These are phyloP conservation scores for Nezara viridula DNA, from an alignment of 2,888 invertebrate genomes.

Conservation along the genomic window DNA sequence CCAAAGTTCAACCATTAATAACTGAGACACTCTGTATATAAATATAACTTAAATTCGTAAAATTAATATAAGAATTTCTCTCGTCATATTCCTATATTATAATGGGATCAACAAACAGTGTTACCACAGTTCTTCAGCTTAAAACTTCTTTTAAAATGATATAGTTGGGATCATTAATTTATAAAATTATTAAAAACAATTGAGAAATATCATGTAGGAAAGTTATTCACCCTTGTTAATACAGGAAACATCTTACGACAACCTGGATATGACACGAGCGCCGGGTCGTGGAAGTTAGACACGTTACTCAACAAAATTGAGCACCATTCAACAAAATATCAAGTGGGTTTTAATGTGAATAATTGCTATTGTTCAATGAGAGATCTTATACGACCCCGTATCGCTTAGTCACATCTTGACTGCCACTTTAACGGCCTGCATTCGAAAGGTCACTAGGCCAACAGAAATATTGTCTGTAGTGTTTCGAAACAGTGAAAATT, in stretches of 20 bases:
- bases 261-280: background rate
- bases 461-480: background rate
- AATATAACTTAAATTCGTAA: too few relatives aligned
- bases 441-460: slow-evolving; percentile 16
- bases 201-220: background rate
- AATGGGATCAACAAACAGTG: too few relatives aligned
- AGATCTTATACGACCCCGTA: background rate
- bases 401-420: slow-evolving; percentile 4
- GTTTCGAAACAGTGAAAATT: background rate
- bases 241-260: background rate
- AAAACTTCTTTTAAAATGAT: too few relatives aligned
- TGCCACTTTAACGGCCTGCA: background rate
- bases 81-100: too few relatives aligned
- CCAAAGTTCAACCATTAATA: too few relatives aligned
- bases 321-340: background rate
- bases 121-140: too few relatives aligned
- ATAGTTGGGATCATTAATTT: too few relatives aligned
- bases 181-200: too few relatives aligned
- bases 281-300: background rate
- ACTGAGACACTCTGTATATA: too few relatives aligned
- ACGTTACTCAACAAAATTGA: background rate
- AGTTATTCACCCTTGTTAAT: too few relatives aligned
- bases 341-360: background rate
- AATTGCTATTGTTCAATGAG: slow-evolving; percentile 1
- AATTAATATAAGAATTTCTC: too few relatives aligned